Evolutionary conservation across 2,113 vertebrate genomes (phyloP), one percentile per base, ranked within the genome.

Genomic region (Sus scrofa): DNA sequence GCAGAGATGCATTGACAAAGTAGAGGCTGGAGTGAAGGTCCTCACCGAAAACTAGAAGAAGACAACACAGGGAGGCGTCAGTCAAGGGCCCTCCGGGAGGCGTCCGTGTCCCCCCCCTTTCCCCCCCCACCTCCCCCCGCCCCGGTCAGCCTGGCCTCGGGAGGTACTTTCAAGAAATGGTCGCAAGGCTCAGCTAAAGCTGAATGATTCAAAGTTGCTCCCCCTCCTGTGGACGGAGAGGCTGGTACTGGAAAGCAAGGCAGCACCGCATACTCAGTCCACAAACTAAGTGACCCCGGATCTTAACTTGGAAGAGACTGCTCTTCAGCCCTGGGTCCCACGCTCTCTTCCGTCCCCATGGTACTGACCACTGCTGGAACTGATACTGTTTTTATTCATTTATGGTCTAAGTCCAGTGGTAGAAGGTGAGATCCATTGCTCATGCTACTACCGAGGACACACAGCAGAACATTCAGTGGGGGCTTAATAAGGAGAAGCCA

Each of bases 1-100:
- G 99, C 99, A 99, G 98, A 99, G 99, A 99, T 99, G 99, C 99
- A 99, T 99, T 99, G 99, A 99, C 99, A 98, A 99, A 99, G 98
- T 99, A 99, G 98, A 99, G 99, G 99, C 99, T 99, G 99, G 99
- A 99, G 94, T 99, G 99, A 98, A 99, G 99, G 98, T 99, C 99
- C 98, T 99, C 99, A 99, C 99, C 99, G 99, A 99, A 99, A 99
- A 99, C 99, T 99, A 99, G 6, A 98, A 99, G 89, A 98, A 60
- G 83, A 98, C 81, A 98, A 89, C 68, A 97, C 16, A 97, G 89
- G 62, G 5, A 9, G 1, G 0, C 0, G 58, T 96, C 22, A 96
- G 89, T 11, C 3, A 34, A 30, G 63, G 0, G 0, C 2, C 0
- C 30, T n/a, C 52, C 27, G 3, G 4, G n/a, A 15, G n/a, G n/a